These are phyloP conservation scores for Carabus problematicus DNA, from an alignment of 2,888 invertebrate species.

Conservation along the genomic window DNA sequence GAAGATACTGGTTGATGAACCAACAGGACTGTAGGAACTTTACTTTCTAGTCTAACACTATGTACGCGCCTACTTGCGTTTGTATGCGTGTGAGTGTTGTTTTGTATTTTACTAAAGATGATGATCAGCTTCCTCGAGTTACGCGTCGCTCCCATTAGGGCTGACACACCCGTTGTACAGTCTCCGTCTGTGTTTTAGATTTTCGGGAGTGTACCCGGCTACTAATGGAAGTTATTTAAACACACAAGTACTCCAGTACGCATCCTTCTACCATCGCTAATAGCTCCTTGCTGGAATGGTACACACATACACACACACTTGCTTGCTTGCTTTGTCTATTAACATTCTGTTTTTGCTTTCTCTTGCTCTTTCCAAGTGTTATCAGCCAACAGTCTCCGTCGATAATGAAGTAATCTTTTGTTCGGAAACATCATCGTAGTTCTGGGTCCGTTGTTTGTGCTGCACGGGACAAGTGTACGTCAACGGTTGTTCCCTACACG, in stretches of 20 bases:
- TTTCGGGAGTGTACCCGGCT: slow-evolving; percentile 47
- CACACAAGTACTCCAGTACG: slow-evolving; percentile 53
- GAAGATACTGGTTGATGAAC: too few relatives aligned
- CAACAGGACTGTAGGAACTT: too few relatives aligned
- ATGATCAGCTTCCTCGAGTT: too few relatives aligned
- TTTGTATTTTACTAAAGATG: too few relatives aligned
- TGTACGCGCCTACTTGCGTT: too few relatives aligned
- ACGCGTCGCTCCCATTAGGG: not conserved
- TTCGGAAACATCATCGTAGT: slow-evolving; percentile 19
- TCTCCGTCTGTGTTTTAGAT: slow-evolving; percentile 34
- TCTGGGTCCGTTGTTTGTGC: slow-evolving; percentile 33
- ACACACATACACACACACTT: slow-evolving; percentile 47
- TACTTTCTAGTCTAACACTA: too few relatives aligned
- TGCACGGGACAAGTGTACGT: not conserved
- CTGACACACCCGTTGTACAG: slow-evolving; percentile 41
- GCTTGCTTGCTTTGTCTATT: slow-evolving; percentile 24
- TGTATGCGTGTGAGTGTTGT: too few relatives aligned
- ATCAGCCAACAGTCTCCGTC: slow-evolving; percentile 11
- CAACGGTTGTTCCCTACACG: not conserved
- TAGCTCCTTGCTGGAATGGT: slow-evolving; percentile 54
- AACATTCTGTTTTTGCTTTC: slow-evolving; percentile 33
- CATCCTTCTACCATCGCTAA: slow-evolving; percentile 53
- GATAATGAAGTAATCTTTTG: slow-evolving; percentile 38
- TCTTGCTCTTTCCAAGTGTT: slow-evolving; percentile 15
- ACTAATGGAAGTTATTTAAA: slow-evolving; percentile 59